A percentile compares a stretch with the other conserved stretches of the same genome.
These are phyloP conservation scores for Sceloporus tristichus DNA, from an alignment of 2,113 vertebrate genomes.

Conservation along the genomic window DNA sequence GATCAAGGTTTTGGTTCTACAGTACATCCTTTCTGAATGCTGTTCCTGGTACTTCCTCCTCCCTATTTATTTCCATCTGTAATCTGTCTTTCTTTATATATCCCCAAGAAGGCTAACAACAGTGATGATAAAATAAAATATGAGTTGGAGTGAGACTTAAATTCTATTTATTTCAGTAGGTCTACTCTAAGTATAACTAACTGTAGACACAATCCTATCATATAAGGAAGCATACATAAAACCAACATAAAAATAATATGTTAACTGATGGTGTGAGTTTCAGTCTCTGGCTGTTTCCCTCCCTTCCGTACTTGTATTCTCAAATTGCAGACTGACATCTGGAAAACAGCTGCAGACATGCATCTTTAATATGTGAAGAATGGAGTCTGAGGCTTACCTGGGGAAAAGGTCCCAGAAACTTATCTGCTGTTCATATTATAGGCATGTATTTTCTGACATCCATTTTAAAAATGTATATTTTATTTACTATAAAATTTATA, in stretches of 20 bases:
- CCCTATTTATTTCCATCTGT: background rate
- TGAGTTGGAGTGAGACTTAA: background rate
- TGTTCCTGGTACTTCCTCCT: constrained; percentile 52
- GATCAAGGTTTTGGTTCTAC: constrained; percentile 46
- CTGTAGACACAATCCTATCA: background rate
- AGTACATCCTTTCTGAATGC: constrained; percentile 48
- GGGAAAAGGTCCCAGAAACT: background rate
- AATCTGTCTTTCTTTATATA: background rate
- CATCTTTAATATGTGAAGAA: background rate
- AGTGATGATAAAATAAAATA: background rate
- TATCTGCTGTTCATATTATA: background rate
- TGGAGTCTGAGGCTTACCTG: background rate
- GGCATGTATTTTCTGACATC: too few species aligned
- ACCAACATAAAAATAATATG: constrained; percentile 36
- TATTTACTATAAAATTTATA: background rate
- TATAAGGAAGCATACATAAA: background rate
- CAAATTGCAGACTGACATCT: background rate
- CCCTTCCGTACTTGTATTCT: background rate
- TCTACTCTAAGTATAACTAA: background rate
- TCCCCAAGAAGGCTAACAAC: background rate
- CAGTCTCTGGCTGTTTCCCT: background rate
- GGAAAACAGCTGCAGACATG: background rate
- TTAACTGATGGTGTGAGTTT: constrained; percentile 54
- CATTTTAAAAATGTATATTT: background rate
- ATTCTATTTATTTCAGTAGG: background rate